phyloP scores from a whole-genome alignment of 2,797 vertebrate species.

The Characodon lateralis region DNA sequence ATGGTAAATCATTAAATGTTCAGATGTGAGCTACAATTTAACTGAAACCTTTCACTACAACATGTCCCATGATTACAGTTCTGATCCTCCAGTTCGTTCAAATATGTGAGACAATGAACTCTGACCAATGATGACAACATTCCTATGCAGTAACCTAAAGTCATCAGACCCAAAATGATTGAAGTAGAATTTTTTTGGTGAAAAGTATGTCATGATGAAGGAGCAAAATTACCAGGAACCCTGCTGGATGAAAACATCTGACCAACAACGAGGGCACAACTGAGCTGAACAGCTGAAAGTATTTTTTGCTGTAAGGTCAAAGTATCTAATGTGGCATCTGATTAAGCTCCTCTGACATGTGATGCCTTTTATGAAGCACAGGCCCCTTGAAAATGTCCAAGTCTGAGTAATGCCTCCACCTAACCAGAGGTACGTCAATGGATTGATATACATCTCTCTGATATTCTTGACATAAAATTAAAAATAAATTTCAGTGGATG shows the following conservation, averaged over 20 bases:
- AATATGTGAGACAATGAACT: background rate
- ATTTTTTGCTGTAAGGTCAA: background rate
- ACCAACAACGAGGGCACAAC: no score
- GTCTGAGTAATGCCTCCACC: background rate
- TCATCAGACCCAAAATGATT: background rate
- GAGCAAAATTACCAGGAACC: no score
- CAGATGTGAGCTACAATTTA: background rate
- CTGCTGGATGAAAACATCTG: no score
- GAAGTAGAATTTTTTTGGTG: background rate
- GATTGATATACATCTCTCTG: background rate
- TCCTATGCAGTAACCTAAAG: background rate
- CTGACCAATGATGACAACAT: background rate
- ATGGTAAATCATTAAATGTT: background rate
- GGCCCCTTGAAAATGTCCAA: no score
- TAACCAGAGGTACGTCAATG: no score
- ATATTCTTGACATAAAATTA: background rate
- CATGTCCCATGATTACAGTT: no score
- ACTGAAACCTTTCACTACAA: background rate
- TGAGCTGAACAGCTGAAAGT: no score
- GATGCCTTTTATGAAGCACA: background rate
- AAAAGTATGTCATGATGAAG: background rate
- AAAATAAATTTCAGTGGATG: background rate
- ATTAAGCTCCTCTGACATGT: background rate
- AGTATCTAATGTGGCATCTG: background rate
- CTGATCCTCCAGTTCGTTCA: background rate